phyloP scores from a whole-genome alignment of 1,140 invertebrate species.

The Proales similis region DNA sequence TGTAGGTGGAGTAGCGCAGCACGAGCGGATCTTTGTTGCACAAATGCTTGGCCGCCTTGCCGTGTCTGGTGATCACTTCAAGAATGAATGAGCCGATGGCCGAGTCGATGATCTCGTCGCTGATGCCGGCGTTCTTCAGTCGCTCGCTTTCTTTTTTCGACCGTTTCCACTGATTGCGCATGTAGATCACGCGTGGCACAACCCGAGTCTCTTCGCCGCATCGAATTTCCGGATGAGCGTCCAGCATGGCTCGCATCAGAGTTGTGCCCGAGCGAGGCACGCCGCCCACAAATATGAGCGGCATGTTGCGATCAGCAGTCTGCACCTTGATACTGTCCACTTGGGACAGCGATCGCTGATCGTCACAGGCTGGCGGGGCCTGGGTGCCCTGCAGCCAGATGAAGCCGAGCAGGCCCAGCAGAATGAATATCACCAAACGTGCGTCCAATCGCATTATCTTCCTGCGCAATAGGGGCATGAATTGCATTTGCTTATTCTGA shows the following conservation, averaged over 20 bases:
- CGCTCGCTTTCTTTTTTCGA: constrained; percentile 72
- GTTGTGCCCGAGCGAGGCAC: constrained; percentile 93
- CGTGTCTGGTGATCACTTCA: constrained; percentile 70
- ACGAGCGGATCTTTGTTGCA: constrained; percentile 99
- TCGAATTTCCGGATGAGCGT: constrained; percentile 93
- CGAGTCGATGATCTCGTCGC: constrained; percentile 79
- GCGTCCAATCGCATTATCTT: too few species aligned
- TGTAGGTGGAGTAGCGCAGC: constrained; percentile 80
- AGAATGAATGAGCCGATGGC: constrained; percentile 92
- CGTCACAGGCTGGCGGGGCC: too few species aligned
- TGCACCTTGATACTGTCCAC: too few species aligned
- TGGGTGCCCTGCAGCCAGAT: too few species aligned
- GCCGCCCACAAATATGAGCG: constrained; percentile 75
- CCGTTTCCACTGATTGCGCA: constrained; percentile 83
- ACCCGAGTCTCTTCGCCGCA: constrained; percentile 96
- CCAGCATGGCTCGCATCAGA: constrained; percentile 90
- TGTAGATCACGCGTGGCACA: constrained; percentile 75
- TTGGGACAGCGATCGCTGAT: too few species aligned
- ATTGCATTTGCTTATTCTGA: too few species aligned
- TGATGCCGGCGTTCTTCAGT: constrained; percentile 78
- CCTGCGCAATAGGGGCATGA: too few species aligned
- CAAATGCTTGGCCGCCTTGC: constrained; percentile 74
- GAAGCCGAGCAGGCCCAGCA: too few species aligned
- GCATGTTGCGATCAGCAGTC: constrained; percentile 21
- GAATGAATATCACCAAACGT: too few species aligned